phyloP scores from a whole-genome alignment of 1,140 invertebrate genomes.

The Schlechtendalia chinensis region DNA sequence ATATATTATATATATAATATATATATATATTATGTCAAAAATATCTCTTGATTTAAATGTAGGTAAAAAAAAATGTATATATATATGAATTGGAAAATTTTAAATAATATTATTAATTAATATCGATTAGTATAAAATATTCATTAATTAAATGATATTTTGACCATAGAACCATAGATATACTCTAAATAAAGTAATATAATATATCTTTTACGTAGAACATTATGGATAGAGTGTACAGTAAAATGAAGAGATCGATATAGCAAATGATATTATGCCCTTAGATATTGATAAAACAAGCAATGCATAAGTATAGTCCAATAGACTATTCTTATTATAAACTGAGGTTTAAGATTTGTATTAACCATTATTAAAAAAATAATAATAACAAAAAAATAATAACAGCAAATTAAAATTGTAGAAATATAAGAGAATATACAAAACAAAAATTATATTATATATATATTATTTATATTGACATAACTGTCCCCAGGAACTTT shows the following conservation, averaged over 20 bases:
- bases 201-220: background rate
- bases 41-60: conserved; percentile 1
- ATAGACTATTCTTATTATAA: conserved; percentile 1
- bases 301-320: conserved; percentile 15
- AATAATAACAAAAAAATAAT: conserved; percentile 27
- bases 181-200: background rate
- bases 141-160: conserved; percentile 19
- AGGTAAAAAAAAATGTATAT: conserved; percentile 5
- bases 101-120: conserved; percentile 8
- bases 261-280: conserved; percentile 32
- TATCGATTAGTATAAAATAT: conserved; percentile 28
- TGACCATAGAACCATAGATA: background rate
- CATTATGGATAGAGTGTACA: conserved; percentile 5
- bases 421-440: conserved; percentile 42
- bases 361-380: conserved; percentile 20
- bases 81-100: conserved; percentile 1
- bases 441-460: conserved; percentile 32
- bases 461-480: conserved; percentile 43
- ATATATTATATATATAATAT: too few species aligned
- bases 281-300: conserved; percentile 40
- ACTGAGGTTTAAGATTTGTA: conserved; percentile 28
- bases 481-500: conserved; percentile 47
- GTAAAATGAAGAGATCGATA: conserved; percentile 47
- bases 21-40: background rate
- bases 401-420: conserved; percentile 28